Percentiles rank a stretch among this genome's conserved stretches.
Evolutionary conservation across 1,140 invertebrate species (phyloP).

Genomic region (Brachionus koreanus): DNA sequence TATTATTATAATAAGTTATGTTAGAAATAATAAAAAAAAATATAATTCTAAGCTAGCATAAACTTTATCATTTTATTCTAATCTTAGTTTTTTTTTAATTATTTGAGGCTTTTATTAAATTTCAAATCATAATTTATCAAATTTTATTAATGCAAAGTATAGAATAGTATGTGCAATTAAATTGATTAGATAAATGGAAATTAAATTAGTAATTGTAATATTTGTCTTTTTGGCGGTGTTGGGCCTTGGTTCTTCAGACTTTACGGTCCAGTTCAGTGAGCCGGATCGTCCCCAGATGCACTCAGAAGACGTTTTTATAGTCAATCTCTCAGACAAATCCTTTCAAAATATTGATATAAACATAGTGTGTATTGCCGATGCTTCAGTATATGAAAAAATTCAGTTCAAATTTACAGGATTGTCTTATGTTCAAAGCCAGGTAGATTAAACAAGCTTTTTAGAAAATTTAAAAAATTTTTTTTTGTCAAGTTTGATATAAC

Average conservation of each 20-base stretch:
- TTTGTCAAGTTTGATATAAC: neutral
- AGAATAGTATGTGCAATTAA: slow-evolving; percentile 2
- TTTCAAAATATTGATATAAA: neutral
- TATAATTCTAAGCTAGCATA: neutral
- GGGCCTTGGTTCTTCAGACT: neutral
- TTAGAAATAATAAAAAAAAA: neutral
- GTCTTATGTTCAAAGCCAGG: neutral
- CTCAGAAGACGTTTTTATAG: neutral
- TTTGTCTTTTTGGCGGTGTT: neutral
- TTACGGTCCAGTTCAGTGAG: neutral
- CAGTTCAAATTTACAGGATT: neutral
- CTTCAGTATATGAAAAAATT: neutral
- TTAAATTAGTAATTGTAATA: neutral
- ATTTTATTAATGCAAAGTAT: neutral
- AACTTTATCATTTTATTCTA: slow-evolving; percentile 10
- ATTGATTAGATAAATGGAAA: neutral
- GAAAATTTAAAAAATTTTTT: neutral
- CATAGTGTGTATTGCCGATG: neutral
- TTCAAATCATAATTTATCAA: neutral
- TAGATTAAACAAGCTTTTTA: neutral
- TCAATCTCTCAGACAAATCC: neutral
- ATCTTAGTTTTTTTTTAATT: neutral
- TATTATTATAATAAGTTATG: slow-evolving; percentile 11
- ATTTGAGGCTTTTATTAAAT: neutral
- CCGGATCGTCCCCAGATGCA: neutral